Percentiles rank a stretch among this genome's conserved stretches.
phyloP scores from a whole-genome alignment of 1,140 invertebrate genomes.

The Heliconius himera region DNA sequence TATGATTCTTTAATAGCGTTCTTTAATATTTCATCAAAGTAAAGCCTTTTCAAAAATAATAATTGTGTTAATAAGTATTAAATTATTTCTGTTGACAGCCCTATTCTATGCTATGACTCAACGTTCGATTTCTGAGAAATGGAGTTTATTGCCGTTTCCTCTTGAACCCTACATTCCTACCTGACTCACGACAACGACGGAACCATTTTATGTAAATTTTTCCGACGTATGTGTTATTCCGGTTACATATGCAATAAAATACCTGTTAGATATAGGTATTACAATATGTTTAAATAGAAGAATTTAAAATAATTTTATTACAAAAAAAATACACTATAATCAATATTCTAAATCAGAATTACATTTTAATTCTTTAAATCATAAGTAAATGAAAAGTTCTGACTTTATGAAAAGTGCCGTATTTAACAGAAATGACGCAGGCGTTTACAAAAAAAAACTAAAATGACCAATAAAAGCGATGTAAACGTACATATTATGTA shows the following conservation, averaged over 20 bases:
- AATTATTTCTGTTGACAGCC: neutral
- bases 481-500: slow-evolving; percentile 25
- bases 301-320: neutral
- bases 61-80: neutral
- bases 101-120: slow-evolving; percentile 48
- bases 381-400: neutral
- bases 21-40: neutral
- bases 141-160: slow-evolving; percentile 61
- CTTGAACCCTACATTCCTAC: slow-evolving; percentile 48
- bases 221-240: slow-evolving; percentile 15
- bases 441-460: slow-evolving; percentile 19
- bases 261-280: neutral
- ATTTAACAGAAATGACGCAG: slow-evolving; percentile 24
- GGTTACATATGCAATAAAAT: neutral
- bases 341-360: too few relatives aligned
- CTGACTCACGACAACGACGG: slow-evolving; percentile 48
- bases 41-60: neutral
- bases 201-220: slow-evolving; percentile 49
- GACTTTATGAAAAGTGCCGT: neutral
- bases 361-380: too few relatives aligned
- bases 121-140: slow-evolving; percentile 60
- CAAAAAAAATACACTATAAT: too few relatives aligned
- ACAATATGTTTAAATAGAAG: neutral
- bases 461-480: slow-evolving; percentile 31
- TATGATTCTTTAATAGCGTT: neutral